These are phyloP conservation scores for Orestias chungarensis DNA, from an alignment of 2,797 vertebrate species.

Conservation along the genomic window DNA sequence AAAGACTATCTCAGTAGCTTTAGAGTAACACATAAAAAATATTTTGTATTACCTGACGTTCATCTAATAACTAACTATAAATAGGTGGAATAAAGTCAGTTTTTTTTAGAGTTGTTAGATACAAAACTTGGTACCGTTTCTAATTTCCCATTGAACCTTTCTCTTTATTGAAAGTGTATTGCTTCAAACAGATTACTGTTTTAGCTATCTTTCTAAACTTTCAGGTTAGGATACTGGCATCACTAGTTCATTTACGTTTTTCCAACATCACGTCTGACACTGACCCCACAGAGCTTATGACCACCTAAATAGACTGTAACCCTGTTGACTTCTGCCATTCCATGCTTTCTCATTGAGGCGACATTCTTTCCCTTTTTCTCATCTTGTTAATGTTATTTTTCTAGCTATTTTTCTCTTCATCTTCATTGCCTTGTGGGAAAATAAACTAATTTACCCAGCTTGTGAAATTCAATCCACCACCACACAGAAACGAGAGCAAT, in stretches of 20 bases:
- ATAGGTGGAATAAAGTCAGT: background rate
- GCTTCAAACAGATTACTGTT: background rate
- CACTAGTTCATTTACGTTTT: background rate
- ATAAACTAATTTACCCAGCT: conserved; percentile 67
- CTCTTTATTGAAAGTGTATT: background rate
- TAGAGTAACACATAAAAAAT: too few species aligned
- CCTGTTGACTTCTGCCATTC: conserved; percentile 33
- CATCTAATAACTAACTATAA: background rate
- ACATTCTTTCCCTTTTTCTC: conserved; percentile 35
- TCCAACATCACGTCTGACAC: too few species aligned
- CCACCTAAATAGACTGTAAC: conserved; percentile 23
- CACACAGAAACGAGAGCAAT: conserved; percentile 65
- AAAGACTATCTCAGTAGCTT: too few species aligned
- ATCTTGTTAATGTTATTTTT: background rate
- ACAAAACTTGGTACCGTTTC: background rate
- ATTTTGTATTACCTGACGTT: too few species aligned
- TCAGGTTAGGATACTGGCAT: background rate
- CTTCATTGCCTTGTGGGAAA: conserved; percentile 61
- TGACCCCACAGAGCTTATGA: background rate
- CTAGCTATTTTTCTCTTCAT: conserved; percentile 37
- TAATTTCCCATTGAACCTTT: background rate
- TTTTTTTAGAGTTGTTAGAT: background rate
- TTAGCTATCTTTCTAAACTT: background rate
- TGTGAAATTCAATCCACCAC: conserved; percentile 69
- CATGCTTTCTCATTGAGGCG: conserved; percentile 26